Percentiles rank a stretch among this genome's conserved stretches.
These are phyloP conservation scores for Hemiscyllium ocellatum DNA, from an alignment of 2,113 vertebrate genomes.

Conservation along the genomic window DNA sequence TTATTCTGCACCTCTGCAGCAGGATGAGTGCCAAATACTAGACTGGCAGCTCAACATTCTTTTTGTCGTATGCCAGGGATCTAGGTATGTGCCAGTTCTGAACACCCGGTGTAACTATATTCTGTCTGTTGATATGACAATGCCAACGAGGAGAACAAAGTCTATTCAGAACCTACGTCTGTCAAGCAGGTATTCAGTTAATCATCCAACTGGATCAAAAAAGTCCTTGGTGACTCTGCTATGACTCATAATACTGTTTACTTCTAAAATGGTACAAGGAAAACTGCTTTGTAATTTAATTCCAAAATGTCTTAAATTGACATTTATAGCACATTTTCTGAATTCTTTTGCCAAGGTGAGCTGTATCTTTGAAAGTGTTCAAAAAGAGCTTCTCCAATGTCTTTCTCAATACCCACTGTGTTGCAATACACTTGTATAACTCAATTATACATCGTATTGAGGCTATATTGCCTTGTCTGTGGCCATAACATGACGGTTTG, in stretches of 20 bases:
- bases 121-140: neutral
- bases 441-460: neutral
- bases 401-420: neutral
- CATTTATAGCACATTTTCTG: neutral
- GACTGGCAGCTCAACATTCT: neutral
- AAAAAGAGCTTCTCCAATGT: neutral
- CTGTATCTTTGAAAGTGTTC: neutral
- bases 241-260: neutral
- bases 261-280: neutral
- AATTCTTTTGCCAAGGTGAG: neutral
- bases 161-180: neutral
- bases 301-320: neutral
- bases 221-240: neutral
- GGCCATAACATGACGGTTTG: too few species aligned
- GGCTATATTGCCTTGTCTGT: too few species aligned
- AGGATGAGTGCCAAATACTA: neutral
- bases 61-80: neutral
- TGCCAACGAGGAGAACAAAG: neutral
- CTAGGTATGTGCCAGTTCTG: neutral
- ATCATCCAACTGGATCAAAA: neutral
- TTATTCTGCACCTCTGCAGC: neutral
- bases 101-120: neutral
- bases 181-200: neutral
- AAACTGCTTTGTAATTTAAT: neutral
- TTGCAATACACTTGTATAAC: neutral